These are phyloP conservation scores for Anabas testudineus DNA, from an alignment of 2,797 vertebrate species.

Conservation along the genomic window DNA sequence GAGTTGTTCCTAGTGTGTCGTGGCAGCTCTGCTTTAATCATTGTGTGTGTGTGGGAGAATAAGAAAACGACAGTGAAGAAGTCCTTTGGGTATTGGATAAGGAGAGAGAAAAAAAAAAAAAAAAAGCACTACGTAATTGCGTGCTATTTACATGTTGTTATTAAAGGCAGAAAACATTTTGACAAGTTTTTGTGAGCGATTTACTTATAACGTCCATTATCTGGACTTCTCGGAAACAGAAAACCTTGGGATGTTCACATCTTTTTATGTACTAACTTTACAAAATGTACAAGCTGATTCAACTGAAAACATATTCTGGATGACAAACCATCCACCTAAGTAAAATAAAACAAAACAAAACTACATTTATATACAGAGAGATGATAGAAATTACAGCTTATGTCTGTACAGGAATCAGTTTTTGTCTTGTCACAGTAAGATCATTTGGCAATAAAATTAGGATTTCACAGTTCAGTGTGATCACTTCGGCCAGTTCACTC, in stretches of 20 bases:
- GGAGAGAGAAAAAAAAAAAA: no score
- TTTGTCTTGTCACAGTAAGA: not conserved
- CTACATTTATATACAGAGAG: slow-evolving; percentile 15
- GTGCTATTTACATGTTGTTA: not conserved
- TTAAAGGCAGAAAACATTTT: not conserved
- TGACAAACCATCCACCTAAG: slow-evolving; percentile 19
- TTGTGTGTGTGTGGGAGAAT: no score
- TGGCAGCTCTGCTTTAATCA: no score
- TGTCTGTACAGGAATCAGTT: not conserved
- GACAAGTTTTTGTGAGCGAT: slow-evolving; percentile 9
- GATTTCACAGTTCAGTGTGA: not conserved
- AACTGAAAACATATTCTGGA: slow-evolving; percentile 8
- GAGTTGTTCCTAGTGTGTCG: no score
- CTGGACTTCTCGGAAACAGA: slow-evolving; percentile 28
- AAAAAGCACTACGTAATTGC: no score
- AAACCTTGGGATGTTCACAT: slow-evolving; percentile 18
- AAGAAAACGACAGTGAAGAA: no score
- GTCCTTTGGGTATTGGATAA: no score
- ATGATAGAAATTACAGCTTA: not conserved
- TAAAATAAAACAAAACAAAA: slow-evolving; percentile 23
- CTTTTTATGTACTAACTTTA: slow-evolving; percentile 51
- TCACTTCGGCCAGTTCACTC: slow-evolving; percentile 75
- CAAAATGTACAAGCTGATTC: slow-evolving; percentile 53
- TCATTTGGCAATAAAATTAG: no score
- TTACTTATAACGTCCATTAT: slow-evolving; percentile 36